Evolutionary conservation across 2,797 vertebrate species (phyloP).

Genomic region (Lepus townsendii): DNA sequence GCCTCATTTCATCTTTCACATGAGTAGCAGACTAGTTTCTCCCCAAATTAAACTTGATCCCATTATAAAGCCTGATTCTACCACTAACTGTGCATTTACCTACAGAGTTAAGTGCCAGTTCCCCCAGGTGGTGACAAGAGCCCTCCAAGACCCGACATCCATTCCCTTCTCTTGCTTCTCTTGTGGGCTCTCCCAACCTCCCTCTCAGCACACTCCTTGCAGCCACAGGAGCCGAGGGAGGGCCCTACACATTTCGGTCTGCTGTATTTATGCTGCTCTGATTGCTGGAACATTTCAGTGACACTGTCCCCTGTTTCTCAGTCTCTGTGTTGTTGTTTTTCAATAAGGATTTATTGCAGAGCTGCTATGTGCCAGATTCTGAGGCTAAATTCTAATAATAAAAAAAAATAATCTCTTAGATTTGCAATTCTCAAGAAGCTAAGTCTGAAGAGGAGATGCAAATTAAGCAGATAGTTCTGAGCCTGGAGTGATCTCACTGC

Average conservation of each 20-base stretch:
- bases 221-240: background rate
- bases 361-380: background rate
- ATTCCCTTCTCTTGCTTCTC: background rate
- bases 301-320: background rate
- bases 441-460: background rate
- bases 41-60: background rate
- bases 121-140: background rate
- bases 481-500: background rate
- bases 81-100: background rate
- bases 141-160: background rate
- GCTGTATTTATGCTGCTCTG: background rate
- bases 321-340: background rate
- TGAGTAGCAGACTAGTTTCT: background rate
- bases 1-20: conserved; percentile 24
- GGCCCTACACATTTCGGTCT: background rate
- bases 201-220: background rate
- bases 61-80: background rate
- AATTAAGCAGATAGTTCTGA: background rate
- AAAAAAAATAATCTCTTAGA: background rate
- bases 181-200: background rate
- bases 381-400: background rate
- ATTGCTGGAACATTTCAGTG: background rate
- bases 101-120: background rate
- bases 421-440: background rate
- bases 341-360: background rate